Percentiles rank a stretch among this genome's conserved stretches.
Conservation (phyloP, 2,888 invertebrate genomes). For the Cordylochernes scorpioides region DNA sequence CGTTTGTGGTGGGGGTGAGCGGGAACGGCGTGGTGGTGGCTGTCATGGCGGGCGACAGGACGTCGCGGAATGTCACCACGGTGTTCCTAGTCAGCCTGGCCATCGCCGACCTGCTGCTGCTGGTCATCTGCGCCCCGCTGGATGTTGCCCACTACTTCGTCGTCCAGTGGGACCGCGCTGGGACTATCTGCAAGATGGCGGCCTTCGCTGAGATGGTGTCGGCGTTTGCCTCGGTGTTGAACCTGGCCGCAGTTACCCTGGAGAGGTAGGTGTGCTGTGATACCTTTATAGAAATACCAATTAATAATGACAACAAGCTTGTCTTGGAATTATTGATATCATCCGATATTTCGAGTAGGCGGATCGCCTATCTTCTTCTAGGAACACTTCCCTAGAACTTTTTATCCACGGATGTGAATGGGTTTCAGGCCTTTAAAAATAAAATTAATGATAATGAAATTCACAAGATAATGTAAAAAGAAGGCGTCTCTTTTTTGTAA, state of each 20-base stretch:
- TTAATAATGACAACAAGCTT: too few relatives aligned
- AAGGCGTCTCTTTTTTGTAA: too few relatives aligned
- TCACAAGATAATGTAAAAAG: too few relatives aligned
- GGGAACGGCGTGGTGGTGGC: conserved; percentile 26
- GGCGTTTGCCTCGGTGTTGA: conserved; percentile 26
- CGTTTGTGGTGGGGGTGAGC: conserved; percentile 23
- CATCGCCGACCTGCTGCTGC: conserved; percentile 25
- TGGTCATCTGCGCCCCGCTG: conserved; percentile 25
- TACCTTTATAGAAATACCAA: too few relatives aligned
- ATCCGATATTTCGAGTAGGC: too few relatives aligned
- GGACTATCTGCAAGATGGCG: conserved; percentile 25
- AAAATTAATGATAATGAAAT: too few relatives aligned
- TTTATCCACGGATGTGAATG: too few relatives aligned
- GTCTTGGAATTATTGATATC: too few relatives aligned
- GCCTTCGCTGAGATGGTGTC: conserved; percentile 26
- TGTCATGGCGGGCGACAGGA: conserved; percentile 23
- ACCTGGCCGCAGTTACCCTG: conserved; percentile 27
- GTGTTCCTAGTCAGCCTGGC: conserved; percentile 20
- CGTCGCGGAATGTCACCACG: conserved; percentile 20
- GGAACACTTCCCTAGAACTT: too few relatives aligned
- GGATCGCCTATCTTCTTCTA: too few relatives aligned
- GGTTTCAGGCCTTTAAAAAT: too few relatives aligned
- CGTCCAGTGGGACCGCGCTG: conserved; percentile 23
- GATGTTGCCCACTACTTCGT: conserved; percentile 24
- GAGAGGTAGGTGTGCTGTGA: conserved; percentile 24